Base-by-base conservation (phyloP, 2,888 invertebrate genomes). In the Prosopocoilus inquinatus region DNA sequence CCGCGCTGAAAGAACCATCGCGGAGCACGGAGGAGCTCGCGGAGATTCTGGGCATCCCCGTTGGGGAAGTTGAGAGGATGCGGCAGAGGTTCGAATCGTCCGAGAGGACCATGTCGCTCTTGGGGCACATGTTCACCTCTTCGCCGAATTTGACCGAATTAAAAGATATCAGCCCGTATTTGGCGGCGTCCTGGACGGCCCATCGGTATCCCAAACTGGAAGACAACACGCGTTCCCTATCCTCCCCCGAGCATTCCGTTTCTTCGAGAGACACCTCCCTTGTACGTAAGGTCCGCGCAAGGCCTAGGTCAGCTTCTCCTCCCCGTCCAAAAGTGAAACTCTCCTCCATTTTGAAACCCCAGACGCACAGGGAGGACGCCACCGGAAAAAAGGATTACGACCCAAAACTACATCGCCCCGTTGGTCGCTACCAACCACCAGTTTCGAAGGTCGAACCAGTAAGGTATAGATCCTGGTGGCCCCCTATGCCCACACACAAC, bases 41-140 rank as follows among this genome's bases (percentile, higher is more conserved):
- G 0, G 68, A 70, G 39, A 70, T 74, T 44, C 59, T 77, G 2
- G 76, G 74, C 7, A 74, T 73, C 72, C 82, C 83, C 8, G 74
- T 82, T 0, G 87, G 87, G 20, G 88, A 90, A 68, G 91, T 91
- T 2, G 86, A 87, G 61, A 85, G 87, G 51, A 82, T 91, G 59
- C 82, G 87, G 46, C 82, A 83, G 47, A 85, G 87, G 70, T 92
- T 91, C 72, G 89, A 90, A 70, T 79, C 80, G 9, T 82, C 84
- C 69, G 72, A 70, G 3, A 62, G 64, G 3, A 72, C 74, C 38
- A 76, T 82, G 43, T 89, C 90, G 1, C 75, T 90, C 16, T 75
- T 90, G 32, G 90, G 90, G 0, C 87, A 89, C 65, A 88, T 87
- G 82, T 91, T 89, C 68, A 87, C 90, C 0, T 92, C 91, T 1